Evolutionary conservation across 2,113 vertebrate species (phyloP).

Genomic region (Tragulus kanchil): DNA sequence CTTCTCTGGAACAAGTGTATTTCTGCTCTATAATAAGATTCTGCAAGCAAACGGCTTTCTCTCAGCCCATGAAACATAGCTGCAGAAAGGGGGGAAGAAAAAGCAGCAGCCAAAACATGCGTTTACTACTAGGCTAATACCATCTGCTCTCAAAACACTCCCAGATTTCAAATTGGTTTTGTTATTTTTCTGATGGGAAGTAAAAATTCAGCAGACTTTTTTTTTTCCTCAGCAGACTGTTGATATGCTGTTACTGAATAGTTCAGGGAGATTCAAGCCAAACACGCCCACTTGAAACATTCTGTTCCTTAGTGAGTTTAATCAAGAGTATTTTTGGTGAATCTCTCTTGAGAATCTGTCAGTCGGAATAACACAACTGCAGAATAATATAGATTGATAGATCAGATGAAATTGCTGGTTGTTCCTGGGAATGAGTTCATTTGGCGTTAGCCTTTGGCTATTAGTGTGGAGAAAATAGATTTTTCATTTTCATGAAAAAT

Average conservation of each 20-base stretch:
- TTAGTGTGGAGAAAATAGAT: neutral
- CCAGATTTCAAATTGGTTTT: slow-evolving; percentile 45
- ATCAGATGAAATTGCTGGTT: neutral
- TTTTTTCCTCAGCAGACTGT: neutral
- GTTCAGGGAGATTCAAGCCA: neutral
- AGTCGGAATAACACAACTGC: neutral
- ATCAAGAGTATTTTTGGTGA: neutral
- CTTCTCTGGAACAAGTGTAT: slow-evolving; percentile 65
- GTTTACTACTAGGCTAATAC: slow-evolving; percentile 70
- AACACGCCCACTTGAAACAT: slow-evolving; percentile 14
- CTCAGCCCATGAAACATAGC: slow-evolving; percentile 57
- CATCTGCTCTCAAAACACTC: slow-evolving; percentile 42
- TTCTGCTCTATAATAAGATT: slow-evolving; percentile 75
- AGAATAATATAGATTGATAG: neutral
- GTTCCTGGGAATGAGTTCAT: neutral
- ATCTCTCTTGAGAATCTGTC: slow-evolving; percentile 33
- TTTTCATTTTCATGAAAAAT: neutral
- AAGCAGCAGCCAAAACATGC: slow-evolving; percentile 59
- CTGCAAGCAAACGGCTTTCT: slow-evolving; percentile 70
- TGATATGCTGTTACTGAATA: neutral
- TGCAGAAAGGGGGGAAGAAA: neutral
- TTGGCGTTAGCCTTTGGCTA: slow-evolving; percentile 4
- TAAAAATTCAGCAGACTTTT: slow-evolving; percentile 52
- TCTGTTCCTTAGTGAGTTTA: slow-evolving; percentile 35
- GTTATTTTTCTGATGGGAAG: slow-evolving; percentile 48